Base-by-base conservation (phyloP, 1,140 invertebrate genomes). In the Drosophila teissieri region DNA sequence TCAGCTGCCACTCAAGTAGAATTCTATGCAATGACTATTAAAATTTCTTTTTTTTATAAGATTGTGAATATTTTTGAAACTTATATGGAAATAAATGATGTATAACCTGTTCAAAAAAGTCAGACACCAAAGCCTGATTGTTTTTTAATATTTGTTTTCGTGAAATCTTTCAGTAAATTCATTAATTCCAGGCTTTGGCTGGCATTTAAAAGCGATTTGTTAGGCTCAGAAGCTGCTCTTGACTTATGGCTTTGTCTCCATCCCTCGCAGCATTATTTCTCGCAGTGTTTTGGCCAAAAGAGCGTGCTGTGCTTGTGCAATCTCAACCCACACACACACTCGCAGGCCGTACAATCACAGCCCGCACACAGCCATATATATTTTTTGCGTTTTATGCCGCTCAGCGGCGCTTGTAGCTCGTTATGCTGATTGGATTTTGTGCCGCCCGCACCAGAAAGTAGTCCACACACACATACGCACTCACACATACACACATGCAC, bases 381-480 rank as follows among this genome's bases (percentile, higher is more conserved):
- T 73, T 82, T 79, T 79, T 82, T 82, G 73, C 72, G 73, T 84
- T 89, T 88, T 84, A 89, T 89, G 83, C 80, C 83, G 83, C 84
- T 90, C 83, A 88, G 75, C 88, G 79, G 70, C 89, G 88, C 83
- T 84, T 84, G 77, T 88, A 81, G 77, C 80, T 90, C 86, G 81
- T 90, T 90, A 90, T 90, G 86, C 82, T 90, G 86, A 90, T 90
- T 90, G 86, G 86, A 90, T 90, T 90, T 90, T 90, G 76, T 89
- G 80, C 84, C 75, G 76, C 84, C 78, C 83, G 79, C 82, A 81
- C 80, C 65, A 68, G 82, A 88, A 86, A 86, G 82, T 86, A 86
- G 82, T 86, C 64, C 82, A 78, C 83, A 72, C 82, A 60, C 60
- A 40, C 40, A 64, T 2, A 46, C 37, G 42, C 57, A 39, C 42